A percentile compares a stretch with the other conserved stretches of the same genome.
These are phyloP conservation scores for Cloeon dipterum DNA, from an alignment of 2,888 invertebrate genomes.

Conservation along the genomic window DNA sequence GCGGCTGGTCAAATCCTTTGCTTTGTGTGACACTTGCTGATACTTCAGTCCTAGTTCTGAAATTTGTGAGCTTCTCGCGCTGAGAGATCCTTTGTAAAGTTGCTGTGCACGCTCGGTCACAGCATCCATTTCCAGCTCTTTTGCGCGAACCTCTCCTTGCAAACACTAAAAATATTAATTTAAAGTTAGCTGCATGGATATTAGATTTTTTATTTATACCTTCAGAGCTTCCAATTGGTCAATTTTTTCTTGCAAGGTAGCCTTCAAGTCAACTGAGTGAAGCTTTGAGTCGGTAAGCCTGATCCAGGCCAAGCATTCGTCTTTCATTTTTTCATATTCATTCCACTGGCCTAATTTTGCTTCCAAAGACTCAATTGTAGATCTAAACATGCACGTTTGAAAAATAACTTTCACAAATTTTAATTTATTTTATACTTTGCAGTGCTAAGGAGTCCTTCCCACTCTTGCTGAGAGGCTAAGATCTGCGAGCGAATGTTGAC, in stretches of 20 bases:
- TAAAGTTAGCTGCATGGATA: background rate
- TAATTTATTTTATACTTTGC: constrained; percentile 27
- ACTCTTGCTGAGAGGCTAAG: constrained; percentile 71
- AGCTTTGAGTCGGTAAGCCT: constrained; percentile 68
- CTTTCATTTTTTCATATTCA: constrained; percentile 70
- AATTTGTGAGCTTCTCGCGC: constrained; percentile 56
- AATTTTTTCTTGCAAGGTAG: constrained; percentile 61
- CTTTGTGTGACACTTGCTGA: constrained; percentile 69
- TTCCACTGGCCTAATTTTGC: constrained; percentile 73
- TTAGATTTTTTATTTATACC: constrained; percentile 12
- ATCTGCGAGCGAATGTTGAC: constrained; percentile 68
- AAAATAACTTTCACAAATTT: background rate
- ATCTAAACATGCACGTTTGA: constrained; percentile 14
- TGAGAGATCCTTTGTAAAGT: constrained; percentile 46
- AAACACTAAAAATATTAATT: constrained; percentile 22
- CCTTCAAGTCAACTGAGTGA: constrained; percentile 68
- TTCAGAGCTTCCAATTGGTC: constrained; percentile 55
- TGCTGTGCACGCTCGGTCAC: constrained; percentile 80
- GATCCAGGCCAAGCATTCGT: constrained; percentile 68
- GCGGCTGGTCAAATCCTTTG: constrained; percentile 71
- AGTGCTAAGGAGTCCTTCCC: constrained; percentile 59
- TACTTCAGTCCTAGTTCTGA: constrained; percentile 83
- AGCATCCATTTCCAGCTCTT: constrained; percentile 78
- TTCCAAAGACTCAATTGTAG: constrained; percentile 57
- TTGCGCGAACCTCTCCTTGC: constrained; percentile 74